These are phyloP conservation scores for Meteorus sp. DNA, from an alignment of 1,140 invertebrate species.

Conservation along the genomic window DNA sequence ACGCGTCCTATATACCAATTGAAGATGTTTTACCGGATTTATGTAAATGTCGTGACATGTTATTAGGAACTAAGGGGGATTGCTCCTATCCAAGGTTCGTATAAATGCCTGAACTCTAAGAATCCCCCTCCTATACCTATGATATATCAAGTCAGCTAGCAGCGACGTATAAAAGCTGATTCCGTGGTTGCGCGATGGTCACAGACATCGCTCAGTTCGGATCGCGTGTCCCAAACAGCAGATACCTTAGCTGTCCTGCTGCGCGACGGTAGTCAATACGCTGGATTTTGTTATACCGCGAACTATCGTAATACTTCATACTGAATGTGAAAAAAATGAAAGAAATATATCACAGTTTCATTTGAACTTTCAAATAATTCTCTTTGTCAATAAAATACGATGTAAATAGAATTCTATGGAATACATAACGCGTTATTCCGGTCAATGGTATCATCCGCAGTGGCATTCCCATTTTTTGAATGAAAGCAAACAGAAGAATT, in stretches of 20 bases:
- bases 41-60: slow-evolving; percentile 28
- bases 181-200: slow-evolving; percentile 50
- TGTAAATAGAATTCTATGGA: no score
- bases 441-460: no score
- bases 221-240: slow-evolving; percentile 50
- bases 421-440: no score
- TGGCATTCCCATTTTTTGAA: no score
- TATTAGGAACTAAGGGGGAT: slow-evolving; percentile 34
- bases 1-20: no score
- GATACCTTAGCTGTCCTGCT: slow-evolving; percentile 36
- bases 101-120: slow-evolving; percentile 26
- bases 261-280: slow-evolving; percentile 44
- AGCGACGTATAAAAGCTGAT: slow-evolving; percentile 42
- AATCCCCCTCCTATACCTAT: slow-evolving; percentile 35
- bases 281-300: slow-evolving; percentile 3
- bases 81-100: slow-evolving; percentile 33
- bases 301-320: not conserved
- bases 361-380: no score
- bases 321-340: not conserved
- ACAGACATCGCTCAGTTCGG: slow-evolving; percentile 44
- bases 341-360: not conserved
- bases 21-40: slow-evolving; percentile 16
- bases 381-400: no score
- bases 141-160: no score
- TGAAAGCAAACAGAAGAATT: not conserved